These are phyloP conservation scores for Grammomys surdaster DNA, from an alignment of 2,113 vertebrate genomes.

Conservation along the genomic window DNA sequence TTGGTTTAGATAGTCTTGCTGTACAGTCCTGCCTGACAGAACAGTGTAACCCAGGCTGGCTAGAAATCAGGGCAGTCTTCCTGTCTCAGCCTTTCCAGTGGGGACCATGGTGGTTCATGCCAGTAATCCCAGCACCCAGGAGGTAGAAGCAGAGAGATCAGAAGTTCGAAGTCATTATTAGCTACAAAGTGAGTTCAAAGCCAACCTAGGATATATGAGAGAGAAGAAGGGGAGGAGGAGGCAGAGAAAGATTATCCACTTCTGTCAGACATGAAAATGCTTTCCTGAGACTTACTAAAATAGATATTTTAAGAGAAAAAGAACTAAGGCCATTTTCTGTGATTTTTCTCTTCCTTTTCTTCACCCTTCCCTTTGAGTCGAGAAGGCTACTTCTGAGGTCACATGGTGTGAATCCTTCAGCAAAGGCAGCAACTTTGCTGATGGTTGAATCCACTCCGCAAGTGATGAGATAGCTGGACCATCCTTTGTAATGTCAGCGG, in stretches of 20 bases:
- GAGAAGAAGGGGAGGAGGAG: background rate
- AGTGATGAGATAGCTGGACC: conserved; percentile 25
- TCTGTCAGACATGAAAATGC: background rate
- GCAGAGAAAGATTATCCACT: background rate
- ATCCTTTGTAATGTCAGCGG: background rate
- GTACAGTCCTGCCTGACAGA: background rate
- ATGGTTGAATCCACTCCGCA: conserved; percentile 10
- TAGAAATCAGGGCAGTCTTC: background rate
- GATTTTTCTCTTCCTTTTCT: background rate
- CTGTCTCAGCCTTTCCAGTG: background rate
- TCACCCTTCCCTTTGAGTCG: background rate
- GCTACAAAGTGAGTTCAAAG: background rate
- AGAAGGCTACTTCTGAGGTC: background rate
- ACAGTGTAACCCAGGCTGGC: background rate
- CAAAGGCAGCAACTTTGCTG: background rate
- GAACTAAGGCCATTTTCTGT: background rate
- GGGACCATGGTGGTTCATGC: background rate
- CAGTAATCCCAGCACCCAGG: background rate
- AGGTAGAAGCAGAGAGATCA: background rate
- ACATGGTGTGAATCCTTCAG: accelerated
- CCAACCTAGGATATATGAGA: background rate
- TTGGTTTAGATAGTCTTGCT: background rate
- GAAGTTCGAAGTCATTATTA: background rate
- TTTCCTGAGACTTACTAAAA: background rate
- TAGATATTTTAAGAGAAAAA: conserved; percentile 10